Base-by-base conservation (phyloP, 92 coral and sea anemone genomes). In the Heliopora coerulea region DNA sequence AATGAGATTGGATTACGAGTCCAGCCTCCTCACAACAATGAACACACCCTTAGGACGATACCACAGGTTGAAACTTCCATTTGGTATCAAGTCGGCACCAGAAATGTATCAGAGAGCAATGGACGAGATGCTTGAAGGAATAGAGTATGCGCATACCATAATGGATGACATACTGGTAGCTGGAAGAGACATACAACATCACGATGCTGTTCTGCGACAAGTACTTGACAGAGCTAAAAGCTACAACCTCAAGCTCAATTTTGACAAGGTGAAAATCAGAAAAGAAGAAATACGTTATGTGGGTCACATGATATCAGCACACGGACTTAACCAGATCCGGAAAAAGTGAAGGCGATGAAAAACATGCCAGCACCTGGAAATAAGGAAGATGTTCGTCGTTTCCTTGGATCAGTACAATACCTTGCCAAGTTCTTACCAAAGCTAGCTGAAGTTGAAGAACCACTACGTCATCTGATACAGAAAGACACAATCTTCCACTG, bases 291-390 rank as follows among this genome's bases (percentile, higher is more conserved):
- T 70, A 14, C 29, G 35, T 28, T 70, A 70, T 40, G 49, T 70
- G 24, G 62, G 64, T 18, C 41, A 70, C 29, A 70, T 48, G 29
- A 25, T 70, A 15, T 27, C 62, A 0, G 77, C 48, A 24, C 14
- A 25, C 2, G 50, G 77, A 15, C 21, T 70, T 18, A 59, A 73
- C 32, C 34, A 0, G 54, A 73, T n/a, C 1, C 30, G 31, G 28
- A 20, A 15, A 73, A 56, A 34, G 65, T 56, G 20, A 49, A 54
- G 17, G 80, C 72, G 68, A 74, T 74, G 68, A 74, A 59, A 9
- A 49, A 74, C 8, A 74, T 74, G 58, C 80, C 60, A 21, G 4
- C n/a, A 23, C 72, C 57, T 10, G 41, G 8, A 17, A 50, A 32
- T 41, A 75, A 75, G 72, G 61, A 75, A 75, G 44, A 14, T 26